Percentiles rank a stretch among this genome's conserved stretches.
These are phyloP conservation scores for Chironomus tentans DNA, from an alignment of 2,888 invertebrate species.

Conservation along the genomic window DNA sequence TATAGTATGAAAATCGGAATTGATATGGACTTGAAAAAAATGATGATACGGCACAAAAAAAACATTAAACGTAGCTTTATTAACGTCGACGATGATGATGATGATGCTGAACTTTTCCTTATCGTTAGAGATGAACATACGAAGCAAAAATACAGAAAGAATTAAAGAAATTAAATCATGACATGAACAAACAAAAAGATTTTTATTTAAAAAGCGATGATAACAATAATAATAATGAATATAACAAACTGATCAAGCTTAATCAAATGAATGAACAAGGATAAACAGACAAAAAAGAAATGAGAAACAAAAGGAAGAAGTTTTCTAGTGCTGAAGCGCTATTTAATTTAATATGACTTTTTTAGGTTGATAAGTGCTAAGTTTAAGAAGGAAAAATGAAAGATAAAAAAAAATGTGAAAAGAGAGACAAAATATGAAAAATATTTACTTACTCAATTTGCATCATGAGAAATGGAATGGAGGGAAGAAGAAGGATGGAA, in stretches of 20 bases:
- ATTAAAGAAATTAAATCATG: neutral
- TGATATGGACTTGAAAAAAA: neutral
- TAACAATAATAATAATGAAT: neutral
- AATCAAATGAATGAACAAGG: neutral
- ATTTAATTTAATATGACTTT: slow-evolving; percentile 10
- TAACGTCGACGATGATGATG: neutral
- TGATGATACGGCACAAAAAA: slow-evolving; percentile 4
- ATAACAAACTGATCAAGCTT: neutral
- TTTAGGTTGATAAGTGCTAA: slow-evolving; percentile 21
- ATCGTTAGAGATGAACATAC: neutral
- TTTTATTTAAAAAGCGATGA: neutral
- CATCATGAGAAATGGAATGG: neutral
- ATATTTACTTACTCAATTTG: slow-evolving; percentile 9
- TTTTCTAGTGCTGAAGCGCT: slow-evolving; percentile 2
- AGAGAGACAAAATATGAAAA: neutral
- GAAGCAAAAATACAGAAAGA: neutral
- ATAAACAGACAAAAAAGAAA: neutral
- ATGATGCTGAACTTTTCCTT: neutral
- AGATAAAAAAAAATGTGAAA: too few species aligned
- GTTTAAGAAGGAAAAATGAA: neutral
- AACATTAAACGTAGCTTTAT: neutral
- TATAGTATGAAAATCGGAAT: neutral
- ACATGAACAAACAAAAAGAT: neutral
- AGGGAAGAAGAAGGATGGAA: neutral
- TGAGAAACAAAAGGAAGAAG: neutral